Percentiles rank a stretch among this genome's conserved stretches.
Conservation (phyloP, 2,113 vertebrate species). For the Anolis carolinensis region DNA sequence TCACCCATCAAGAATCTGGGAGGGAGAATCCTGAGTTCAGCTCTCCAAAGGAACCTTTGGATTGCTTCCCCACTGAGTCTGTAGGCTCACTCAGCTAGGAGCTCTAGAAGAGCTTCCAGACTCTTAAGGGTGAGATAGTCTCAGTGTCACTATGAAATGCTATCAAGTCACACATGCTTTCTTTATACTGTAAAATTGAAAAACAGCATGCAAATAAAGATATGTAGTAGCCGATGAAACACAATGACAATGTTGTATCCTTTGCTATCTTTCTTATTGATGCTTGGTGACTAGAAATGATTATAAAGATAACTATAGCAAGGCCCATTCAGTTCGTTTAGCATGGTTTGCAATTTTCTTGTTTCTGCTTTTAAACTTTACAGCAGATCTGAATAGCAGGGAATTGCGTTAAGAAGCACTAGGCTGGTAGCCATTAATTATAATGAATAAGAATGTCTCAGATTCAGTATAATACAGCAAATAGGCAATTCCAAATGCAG, state of each 20-base stretch:
- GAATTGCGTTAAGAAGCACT: background rate
- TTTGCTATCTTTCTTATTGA: constrained; percentile 26
- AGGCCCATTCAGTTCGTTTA: background rate
- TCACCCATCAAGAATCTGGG: background rate
- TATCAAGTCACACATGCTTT: background rate
- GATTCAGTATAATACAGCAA: constrained; percentile 3
- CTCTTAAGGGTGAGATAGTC: background rate
- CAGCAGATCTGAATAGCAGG: background rate
- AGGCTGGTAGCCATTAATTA: background rate
- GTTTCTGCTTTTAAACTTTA: background rate
- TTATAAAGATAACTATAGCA: background rate
- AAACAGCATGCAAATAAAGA: background rate
- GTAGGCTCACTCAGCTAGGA: background rate
- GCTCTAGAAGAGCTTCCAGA: background rate
- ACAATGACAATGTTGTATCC: background rate
- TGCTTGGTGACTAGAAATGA: background rate
- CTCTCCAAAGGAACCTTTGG: background rate
- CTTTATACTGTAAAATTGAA: background rate
- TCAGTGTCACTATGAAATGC: background rate
- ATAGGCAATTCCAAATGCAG: background rate
- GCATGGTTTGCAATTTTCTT: constrained; percentile 4
- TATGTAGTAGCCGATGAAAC: background rate
- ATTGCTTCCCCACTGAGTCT: background rate
- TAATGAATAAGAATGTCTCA: constrained; percentile 18
- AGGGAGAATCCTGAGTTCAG: background rate